Evolutionary conservation across 2,113 vertebrate genomes (phyloP), one percentile per base, ranked within the genome.

Genomic region (Gnathonemus echidnorhynchus): DNA sequence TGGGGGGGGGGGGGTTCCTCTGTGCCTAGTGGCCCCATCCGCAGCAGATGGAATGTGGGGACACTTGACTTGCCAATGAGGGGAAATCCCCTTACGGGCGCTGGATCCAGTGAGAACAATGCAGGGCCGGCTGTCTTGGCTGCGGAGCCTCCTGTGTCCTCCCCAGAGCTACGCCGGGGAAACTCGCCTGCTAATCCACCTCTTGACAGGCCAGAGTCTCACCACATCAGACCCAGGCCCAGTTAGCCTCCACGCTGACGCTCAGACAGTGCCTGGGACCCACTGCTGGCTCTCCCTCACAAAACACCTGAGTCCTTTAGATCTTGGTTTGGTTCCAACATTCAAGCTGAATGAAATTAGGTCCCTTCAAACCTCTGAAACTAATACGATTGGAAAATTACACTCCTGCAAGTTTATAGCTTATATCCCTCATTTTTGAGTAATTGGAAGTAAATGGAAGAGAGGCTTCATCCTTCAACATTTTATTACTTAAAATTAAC

Each of bases 121-220:
- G 45, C 46, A 49, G 80, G 39, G 45, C 42, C 27, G 66, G 35
- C 53, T 39, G 39, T 66, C 70, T 77, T 50, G 24, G 88, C n/a
- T 89, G 83, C 45, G 13, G 50, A 87, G n/a, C 49, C 49, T 50
- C 84, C 84, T 15, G 15, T 87, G 50, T 19, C 45, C 48, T 24
- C 42, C 89, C 83, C 35, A 21, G 46, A 53, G 87, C 58, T 53
- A 9, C 13, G 5, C 39, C 5, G 13, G 27, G 45, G 77, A 90
- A 58, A 27, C 35, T 53, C 39, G 8, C 19, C 85, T 56, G 62
- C 70, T 91, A 90, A 90, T 91, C 91, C 91, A 83, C 88, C 89
- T 91, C 91, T 87, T 88, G 42, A 87, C 62, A 90, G 83, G 83
- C 49, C 83, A 1, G 80, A n/a, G 74, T 74, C 88, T 46, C 21